These are phyloP conservation scores for Neodiprion fabricii DNA, from an alignment of 1,140 invertebrate species.

Conservation along the genomic window DNA sequence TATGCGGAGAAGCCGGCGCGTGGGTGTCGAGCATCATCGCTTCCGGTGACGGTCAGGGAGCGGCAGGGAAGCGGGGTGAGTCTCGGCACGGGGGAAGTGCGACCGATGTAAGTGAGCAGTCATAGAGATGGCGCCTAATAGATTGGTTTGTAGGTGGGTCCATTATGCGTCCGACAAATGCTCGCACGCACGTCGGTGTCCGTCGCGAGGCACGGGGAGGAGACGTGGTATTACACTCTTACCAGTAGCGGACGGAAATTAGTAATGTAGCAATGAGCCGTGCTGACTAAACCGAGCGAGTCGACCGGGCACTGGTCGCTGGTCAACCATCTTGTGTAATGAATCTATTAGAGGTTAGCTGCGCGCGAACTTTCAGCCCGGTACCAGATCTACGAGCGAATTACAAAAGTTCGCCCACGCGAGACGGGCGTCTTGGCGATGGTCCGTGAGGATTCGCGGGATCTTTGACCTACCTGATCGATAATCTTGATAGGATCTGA, in stretches of 20 bases:
- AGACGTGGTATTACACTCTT: background rate
- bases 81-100: slow-evolving; percentile 13
- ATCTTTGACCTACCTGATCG: too few species aligned
- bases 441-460: too few species aligned
- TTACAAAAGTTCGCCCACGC: background rate
- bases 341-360: background rate
- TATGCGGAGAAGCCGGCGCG: slow-evolving; percentile 29
- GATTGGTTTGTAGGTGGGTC: slow-evolving; percentile 63
- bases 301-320: background rate
- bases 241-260: slow-evolving; percentile 53
- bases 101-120: slow-evolving; percentile 58
- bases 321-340: background rate
- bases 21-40: slow-evolving; percentile 54
- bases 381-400: background rate
- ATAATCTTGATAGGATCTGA: too few species aligned
- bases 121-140: slow-evolving; percentile 62
- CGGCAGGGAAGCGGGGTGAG: slow-evolving; percentile 32
- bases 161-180: slow-evolving; percentile 47
- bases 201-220: background rate
- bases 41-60: slow-evolving; percentile 50
- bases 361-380: background rate
- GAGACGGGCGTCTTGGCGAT: too few species aligned
- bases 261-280: slow-evolving; percentile 57
- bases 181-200: slow-evolving; percentile 29
- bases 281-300: slow-evolving; percentile 42